Base-by-base conservation (phyloP, 23 tunicate species). In the Pegea sp. region DNA sequence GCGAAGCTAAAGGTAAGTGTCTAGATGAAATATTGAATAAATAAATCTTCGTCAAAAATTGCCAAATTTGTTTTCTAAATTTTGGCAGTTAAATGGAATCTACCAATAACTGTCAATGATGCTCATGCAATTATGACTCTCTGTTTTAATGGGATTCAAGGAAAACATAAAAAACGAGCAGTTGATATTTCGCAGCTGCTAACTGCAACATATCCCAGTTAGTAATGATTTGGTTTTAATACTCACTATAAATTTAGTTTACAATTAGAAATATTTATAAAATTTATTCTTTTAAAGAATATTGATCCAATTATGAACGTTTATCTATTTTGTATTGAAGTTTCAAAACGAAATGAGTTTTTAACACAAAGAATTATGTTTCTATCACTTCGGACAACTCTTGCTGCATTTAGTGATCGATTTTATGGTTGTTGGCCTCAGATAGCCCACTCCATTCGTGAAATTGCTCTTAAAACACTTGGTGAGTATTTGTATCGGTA, bases 151-250 rank as follows among this genome's bases (percentile, higher is more conserved):
- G 63, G 56, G 8, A 11, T 72, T 53, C 38, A 19, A 29, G 79
- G 70, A 57, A 72, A 60, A 42, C 42, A 19, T 34, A 19, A 22
- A 2, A 31, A 33, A 13, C 19, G 24, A 5, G 42, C 44, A 6
- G 29, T 1, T 13, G 56, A 54, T 42, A 53, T 70, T 26, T 32
- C 61, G 1, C 68, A 70, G 28, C 42, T 70, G 38, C 42, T 70
- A 0, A 28, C 31, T 25, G 68, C 65, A 54, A 52, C 76, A 11
- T 61, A 62, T 20, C 67, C 76, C 25, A 31, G 76, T 70, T 18
- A 32, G 61, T 54, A 18, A 8, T 24, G 3, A 44, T 1, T 46
- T 1, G 11, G 11, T 38, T 38, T 38, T 38, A n/a, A n/a, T n/a
- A n/a, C n/a, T n/a, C n/a, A n/a, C n/a, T n/a, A n/a, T n/a, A n/a